Percentiles rank a stretch among this genome's conserved stretches.
Evolutionary conservation across 2,797 vertebrate species (phyloP).

Genomic region (Poecilia wingei): DNA sequence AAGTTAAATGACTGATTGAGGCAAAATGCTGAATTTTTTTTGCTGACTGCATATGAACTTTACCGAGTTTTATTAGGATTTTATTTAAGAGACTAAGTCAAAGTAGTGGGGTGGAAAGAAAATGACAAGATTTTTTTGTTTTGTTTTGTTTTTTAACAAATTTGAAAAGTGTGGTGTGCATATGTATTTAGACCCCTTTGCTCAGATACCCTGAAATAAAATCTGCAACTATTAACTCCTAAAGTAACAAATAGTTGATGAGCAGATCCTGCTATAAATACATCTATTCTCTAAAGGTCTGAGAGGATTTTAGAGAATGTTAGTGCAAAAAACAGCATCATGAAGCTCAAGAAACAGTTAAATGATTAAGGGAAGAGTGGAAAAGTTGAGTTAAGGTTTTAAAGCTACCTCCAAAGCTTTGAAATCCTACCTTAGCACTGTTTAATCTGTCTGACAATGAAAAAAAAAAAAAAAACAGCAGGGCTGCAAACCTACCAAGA

Average conservation of each 20-base stretch:
- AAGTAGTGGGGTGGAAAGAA: background rate
- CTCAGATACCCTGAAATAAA: background rate
- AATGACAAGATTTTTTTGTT: background rate
- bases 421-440: background rate
- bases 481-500: background rate
- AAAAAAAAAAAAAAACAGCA: background rate
- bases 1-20: constrained; percentile 65
- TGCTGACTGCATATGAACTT: constrained; percentile 68
- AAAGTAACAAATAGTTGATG: background rate
- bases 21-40: constrained; percentile 47
- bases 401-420: background rate
- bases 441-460: background rate
- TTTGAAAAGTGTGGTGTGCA: background rate
- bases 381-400: background rate
- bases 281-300: background rate
- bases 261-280: background rate
- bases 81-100: background rate
- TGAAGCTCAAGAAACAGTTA: background rate
- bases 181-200: background rate
- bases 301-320: background rate
- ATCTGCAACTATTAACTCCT: background rate
- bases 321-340: background rate
- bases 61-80: background rate
- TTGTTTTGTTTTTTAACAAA: background rate
- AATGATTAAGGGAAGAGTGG: background rate